These are phyloP conservation scores for Brachyhypopomus gauderio DNA, from an alignment of 2,113 vertebrate genomes.

Conservation along the genomic window DNA sequence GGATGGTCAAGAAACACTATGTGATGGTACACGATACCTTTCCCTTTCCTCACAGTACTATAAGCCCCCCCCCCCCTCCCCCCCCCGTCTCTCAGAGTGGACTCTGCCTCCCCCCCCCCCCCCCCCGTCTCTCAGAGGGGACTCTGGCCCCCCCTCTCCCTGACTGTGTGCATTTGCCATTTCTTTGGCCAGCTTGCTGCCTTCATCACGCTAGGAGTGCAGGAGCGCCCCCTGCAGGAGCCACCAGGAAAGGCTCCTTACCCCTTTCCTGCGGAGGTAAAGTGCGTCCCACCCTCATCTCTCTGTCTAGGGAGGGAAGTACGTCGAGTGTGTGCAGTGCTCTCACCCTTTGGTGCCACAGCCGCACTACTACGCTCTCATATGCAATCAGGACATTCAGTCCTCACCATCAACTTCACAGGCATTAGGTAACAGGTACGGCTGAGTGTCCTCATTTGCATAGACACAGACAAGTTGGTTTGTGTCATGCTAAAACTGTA, in stretches of 20 bases:
- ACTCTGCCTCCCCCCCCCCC: neutral
- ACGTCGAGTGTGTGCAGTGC: conserved; percentile 8
- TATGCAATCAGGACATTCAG: neutral
- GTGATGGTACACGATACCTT: too few relatives aligned
- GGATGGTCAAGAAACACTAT: too few relatives aligned
- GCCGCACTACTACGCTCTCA: neutral
- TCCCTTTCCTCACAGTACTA: too few relatives aligned
- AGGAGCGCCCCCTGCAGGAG: conserved; percentile 24
- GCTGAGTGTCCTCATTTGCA: neutral
- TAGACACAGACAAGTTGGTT: neutral
- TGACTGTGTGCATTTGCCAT: neutral
- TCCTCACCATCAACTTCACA: neutral
- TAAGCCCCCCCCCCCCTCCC: neutral
- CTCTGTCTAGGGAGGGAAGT: neutral
- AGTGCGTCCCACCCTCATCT: neutral
- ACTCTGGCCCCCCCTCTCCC: neutral
- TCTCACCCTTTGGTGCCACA: conserved; percentile 22
- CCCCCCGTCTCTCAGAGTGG: neutral
- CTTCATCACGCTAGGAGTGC: conserved; percentile 23
- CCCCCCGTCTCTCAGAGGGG: neutral
- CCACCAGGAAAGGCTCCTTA: conserved; percentile 38
- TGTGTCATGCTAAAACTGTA: neutral
- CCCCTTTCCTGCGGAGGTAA: neutral
- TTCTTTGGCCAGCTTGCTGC: conserved; percentile 29
- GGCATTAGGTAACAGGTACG: neutral